These are phyloP conservation scores for Virgularia gustaviana DNA, from an alignment of 92 coral and sea anemone species.

Conservation along the genomic window DNA sequence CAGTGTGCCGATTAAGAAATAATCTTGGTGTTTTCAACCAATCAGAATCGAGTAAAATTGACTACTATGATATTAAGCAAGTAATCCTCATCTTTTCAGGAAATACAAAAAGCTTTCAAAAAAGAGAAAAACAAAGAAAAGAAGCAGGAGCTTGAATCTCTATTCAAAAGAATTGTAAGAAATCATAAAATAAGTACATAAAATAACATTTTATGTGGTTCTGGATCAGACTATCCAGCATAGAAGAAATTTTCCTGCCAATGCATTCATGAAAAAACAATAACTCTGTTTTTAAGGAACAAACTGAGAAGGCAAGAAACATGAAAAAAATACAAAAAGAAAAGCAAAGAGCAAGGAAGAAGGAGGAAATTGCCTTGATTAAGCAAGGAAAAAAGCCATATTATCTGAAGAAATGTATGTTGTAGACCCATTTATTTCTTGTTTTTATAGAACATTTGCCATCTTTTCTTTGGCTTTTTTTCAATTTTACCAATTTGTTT, in stretches of 20 bases:
- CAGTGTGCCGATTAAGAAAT: not conserved
- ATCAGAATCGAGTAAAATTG: too few species aligned
- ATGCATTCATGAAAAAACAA: not conserved
- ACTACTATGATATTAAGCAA: too few species aligned
- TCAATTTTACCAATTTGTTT: not conserved
- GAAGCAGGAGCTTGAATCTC: conserved; percentile 60
- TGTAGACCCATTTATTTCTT: not conserved
- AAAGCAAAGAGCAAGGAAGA: conserved; percentile 60
- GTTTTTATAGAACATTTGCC: not conserved
- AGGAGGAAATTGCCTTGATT: conserved; percentile 71
- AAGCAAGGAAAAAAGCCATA: conserved; percentile 93
- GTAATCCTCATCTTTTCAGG: conserved; percentile 51
- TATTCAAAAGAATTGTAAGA: conserved; percentile 66
- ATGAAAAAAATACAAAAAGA: conserved; percentile 54
- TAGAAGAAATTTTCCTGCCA: too few species aligned
- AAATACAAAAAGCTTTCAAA: conserved; percentile 64
- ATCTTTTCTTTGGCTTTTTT: not conserved
- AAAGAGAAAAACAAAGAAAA: conserved; percentile 59
- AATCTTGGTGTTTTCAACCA: too few species aligned
- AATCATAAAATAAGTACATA: not conserved
- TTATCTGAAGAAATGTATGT: conserved; percentile 85
- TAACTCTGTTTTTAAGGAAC: conserved; percentile 53
- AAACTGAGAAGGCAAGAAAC: conserved; percentile 60
- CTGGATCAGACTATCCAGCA: too few species aligned
- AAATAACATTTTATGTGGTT: too few species aligned